Conservation (phyloP, 2,113 vertebrate species). For the Coryphaenoides rupestris region DNA sequence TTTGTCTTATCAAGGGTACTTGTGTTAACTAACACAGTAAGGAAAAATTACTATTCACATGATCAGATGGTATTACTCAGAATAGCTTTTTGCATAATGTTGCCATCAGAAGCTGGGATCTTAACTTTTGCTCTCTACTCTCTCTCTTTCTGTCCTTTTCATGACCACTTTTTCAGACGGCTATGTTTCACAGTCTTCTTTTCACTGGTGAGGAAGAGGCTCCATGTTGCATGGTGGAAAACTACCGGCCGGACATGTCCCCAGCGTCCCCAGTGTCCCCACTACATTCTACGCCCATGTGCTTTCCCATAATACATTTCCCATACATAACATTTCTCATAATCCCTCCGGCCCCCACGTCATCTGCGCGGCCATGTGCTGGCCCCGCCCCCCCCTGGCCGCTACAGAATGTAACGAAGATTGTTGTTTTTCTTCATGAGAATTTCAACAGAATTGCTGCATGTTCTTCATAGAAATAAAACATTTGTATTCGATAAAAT, state of each 20-base stretch:
- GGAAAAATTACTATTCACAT: not conserved
- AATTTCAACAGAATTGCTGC: too few relatives aligned
- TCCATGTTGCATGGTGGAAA: conserved; percentile 81
- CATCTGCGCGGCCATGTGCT: too few relatives aligned
- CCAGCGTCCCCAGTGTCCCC: too few relatives aligned
- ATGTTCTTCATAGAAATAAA: too few relatives aligned
- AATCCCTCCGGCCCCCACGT: too few relatives aligned
- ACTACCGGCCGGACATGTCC: conserved; percentile 94
- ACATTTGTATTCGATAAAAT: too few relatives aligned
- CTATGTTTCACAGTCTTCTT: conserved; percentile 78
- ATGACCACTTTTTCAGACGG: conserved; percentile 68
- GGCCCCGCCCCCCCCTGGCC: too few relatives aligned
- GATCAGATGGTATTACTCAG: not conserved
- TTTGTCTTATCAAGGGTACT: not conserved
- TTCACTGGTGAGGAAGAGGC: conserved; percentile 79
- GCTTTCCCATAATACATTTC: too few relatives aligned
- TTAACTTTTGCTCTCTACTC: not conserved
- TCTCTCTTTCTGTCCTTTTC: not conserved
- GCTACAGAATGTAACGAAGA: too few relatives aligned
- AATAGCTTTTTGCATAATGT: not conserved
- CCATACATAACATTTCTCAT: too few relatives aligned
- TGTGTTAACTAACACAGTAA: not conserved
- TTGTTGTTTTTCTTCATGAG: too few relatives aligned
- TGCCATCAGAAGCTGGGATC: not conserved
- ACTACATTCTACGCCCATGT: too few relatives aligned